Conservation (phyloP, 2,113 vertebrate genomes). For the Gnathochromis pfefferi region DNA sequence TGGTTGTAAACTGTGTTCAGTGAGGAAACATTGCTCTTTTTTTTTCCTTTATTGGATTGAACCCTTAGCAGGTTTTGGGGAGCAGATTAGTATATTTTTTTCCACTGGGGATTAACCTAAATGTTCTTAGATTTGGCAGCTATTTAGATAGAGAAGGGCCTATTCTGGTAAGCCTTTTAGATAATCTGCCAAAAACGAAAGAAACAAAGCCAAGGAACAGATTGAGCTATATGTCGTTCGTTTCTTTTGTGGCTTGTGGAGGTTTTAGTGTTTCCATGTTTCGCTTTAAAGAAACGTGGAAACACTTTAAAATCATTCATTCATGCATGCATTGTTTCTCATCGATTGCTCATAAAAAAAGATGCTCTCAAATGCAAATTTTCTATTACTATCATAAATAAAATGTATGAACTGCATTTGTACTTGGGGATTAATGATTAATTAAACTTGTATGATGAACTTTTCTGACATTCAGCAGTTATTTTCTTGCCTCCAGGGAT, state of each 20-base stretch:
- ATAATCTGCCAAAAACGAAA: conserved; percentile 24
- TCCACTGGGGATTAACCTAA: conserved; percentile 18
- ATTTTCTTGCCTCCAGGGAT: neutral
- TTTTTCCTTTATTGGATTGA: conserved; percentile 23
- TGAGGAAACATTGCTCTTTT: neutral
- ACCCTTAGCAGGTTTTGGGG: conserved; percentile 52
- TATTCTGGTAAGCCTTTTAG: conserved; percentile 20
- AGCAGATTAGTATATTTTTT: conserved; percentile 37
- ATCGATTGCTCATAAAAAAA: neutral
- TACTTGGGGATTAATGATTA: neutral
- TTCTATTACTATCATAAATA: neutral
- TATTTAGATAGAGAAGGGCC: neutral
- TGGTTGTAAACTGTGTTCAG: conserved; percentile 6
- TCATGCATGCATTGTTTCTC: neutral
- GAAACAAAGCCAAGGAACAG: conserved; percentile 15
- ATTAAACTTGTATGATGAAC: neutral
- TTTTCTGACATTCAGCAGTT: neutral
- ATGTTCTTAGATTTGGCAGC: conserved; percentile 44
- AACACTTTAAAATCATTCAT: neutral
- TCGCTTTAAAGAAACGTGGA: neutral
- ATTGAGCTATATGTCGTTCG: neutral
- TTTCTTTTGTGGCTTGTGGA: neutral
- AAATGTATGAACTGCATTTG: neutral
- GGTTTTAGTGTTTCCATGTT: neutral
- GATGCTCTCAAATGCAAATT: neutral